Evolutionary conservation across 1,140 invertebrate species (phyloP).

Genomic region (Cylas formicarius): DNA sequence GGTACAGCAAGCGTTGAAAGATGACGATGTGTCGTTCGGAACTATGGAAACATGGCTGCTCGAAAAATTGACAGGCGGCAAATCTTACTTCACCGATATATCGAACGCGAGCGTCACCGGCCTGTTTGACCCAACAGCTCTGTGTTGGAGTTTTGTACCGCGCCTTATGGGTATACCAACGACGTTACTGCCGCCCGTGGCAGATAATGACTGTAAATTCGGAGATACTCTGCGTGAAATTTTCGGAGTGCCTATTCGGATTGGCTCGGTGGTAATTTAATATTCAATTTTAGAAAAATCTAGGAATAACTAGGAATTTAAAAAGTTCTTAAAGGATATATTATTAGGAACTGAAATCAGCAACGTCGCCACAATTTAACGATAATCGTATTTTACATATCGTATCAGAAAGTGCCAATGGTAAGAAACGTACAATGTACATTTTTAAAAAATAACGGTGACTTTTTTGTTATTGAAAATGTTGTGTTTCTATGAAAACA

Average conservation of each 20-base stretch:
- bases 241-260: slow-evolving; percentile 71
- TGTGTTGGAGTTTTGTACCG: slow-evolving; percentile 72
- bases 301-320: background rate
- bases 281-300: background rate
- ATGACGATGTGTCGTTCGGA: slow-evolving; percentile 72
- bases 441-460: too few species aligned
- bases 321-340: too few species aligned
- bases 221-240: slow-evolving; percentile 56
- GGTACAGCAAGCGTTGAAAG: slow-evolving; percentile 52
- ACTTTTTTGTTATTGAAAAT: too few species aligned
- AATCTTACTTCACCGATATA: slow-evolving; percentile 74
- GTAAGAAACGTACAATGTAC: too few species aligned
- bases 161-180: slow-evolving; percentile 63
- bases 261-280: slow-evolving; percentile 60
- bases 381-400: too few species aligned
- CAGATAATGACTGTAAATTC: slow-evolving; percentile 70
- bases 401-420: too few species aligned
- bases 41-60: slow-evolving; percentile 91
- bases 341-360: too few species aligned
- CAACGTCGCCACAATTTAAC: too few species aligned
- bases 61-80: slow-evolving; percentile 59
- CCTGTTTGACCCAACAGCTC: slow-evolving; percentile 85
- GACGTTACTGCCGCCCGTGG: slow-evolving; percentile 71
- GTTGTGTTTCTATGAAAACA: too few species aligned
- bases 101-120: slow-evolving; percentile 86